These are phyloP conservation scores for Conus canariensis DNA, from an alignment of 2,888 invertebrate species.

Conservation along the genomic window DNA sequence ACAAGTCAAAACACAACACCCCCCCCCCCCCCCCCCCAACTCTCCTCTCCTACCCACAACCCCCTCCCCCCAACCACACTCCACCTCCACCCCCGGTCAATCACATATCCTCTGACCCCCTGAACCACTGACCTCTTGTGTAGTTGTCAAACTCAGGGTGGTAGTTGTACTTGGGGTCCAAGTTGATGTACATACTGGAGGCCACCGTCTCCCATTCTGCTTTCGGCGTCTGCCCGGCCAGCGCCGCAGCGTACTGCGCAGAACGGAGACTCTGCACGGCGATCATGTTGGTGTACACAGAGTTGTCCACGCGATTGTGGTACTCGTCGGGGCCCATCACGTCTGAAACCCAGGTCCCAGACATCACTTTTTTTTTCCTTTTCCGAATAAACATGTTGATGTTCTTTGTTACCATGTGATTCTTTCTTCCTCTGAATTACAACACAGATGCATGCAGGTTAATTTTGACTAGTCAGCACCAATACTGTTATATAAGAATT, in stretches of 20 bases:
- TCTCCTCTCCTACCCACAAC: too few relatives aligned
- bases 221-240: constrained; percentile 12
- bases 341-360: constrained; percentile 56
- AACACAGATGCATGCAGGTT: too few relatives aligned
- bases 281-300: constrained; percentile 73
- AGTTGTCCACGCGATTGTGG: constrained; percentile 72
- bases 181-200: constrained; percentile 71
- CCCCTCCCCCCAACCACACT: too few relatives aligned
- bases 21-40: too few relatives aligned
- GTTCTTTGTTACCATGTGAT: neutral
- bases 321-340: constrained; percentile 77
- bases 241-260: constrained; percentile 52
- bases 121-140: neutral
- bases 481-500: too few relatives aligned
- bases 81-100: too few relatives aligned
- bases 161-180: constrained; percentile 71
- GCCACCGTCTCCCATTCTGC: constrained; percentile 57
- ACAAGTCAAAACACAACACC: too few relatives aligned
- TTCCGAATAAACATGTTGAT: neutral
- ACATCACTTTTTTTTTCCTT: neutral
- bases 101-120: too few relatives aligned
- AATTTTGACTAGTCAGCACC: too few relatives aligned
- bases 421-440: too few relatives aligned
- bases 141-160: constrained; percentile 76
- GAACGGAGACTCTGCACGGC: constrained; percentile 65